phyloP scores from a whole-genome alignment of 1,140 invertebrate genomes.

The Lucilia sericata region DNA sequence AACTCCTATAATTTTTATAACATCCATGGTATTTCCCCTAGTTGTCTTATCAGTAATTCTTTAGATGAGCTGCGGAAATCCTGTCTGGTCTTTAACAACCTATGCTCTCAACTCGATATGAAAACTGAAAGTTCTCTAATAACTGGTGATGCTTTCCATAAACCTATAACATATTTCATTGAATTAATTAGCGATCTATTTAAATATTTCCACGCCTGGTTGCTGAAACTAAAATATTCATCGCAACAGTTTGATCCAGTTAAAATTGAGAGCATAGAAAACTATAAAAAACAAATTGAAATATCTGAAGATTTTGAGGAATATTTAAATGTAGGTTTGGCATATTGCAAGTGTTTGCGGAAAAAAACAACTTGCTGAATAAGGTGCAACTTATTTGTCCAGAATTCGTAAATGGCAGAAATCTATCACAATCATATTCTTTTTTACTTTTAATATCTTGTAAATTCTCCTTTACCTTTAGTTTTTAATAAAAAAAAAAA shows the following conservation, averaged over 20 bases:
- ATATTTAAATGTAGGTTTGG: conserved; percentile 55
- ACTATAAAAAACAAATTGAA: conserved; percentile 51
- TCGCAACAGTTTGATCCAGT: conserved; percentile 54
- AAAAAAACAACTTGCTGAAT: not conserved
- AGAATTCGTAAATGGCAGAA: no score
- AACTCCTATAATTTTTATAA: not conserved
- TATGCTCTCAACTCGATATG: conserved; percentile 49
- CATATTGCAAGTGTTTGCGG: conserved; percentile 56
- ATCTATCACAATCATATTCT: no score
- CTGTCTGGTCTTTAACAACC: conserved; percentile 47
- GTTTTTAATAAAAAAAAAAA: not conserved
- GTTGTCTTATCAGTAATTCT: conserved; percentile 42
- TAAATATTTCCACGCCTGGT: conserved; percentile 52
- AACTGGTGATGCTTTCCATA: conserved; percentile 57
- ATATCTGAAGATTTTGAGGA: conserved; percentile 60
- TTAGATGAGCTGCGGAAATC: not conserved
- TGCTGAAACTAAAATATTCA: conserved; percentile 54
- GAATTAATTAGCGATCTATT: conserved; percentile 58
- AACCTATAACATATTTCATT: conserved; percentile 59
- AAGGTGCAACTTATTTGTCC: no score
- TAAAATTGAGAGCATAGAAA: conserved; percentile 50
- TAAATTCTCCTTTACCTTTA: no score
- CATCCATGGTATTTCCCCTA: conserved; percentile 32
- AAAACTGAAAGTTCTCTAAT: conserved; percentile 49
- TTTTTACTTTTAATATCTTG: no score